phyloP scores from a whole-genome alignment of 2,888 invertebrate species.

The Iphiclides podalirius region DNA sequence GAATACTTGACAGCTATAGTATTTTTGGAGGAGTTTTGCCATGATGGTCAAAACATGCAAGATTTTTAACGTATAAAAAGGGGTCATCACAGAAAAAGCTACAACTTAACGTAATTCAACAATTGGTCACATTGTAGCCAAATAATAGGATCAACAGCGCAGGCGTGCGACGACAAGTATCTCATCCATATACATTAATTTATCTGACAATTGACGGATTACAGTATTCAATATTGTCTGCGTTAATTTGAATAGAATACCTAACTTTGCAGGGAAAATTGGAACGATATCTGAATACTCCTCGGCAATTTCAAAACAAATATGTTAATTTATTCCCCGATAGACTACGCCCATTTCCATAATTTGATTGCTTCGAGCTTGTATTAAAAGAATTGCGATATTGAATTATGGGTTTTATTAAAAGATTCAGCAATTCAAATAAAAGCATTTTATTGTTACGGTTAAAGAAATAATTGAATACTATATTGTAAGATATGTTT shows the following conservation, averaged over 20 bases:
- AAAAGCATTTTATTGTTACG: constrained; percentile 23
- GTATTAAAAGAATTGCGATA: constrained; percentile 63
- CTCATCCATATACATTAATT: constrained; percentile 54
- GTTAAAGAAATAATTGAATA: constrained; percentile 22
- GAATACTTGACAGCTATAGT: too few species aligned
- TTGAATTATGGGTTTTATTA: constrained; percentile 47
- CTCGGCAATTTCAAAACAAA: constrained; percentile 62
- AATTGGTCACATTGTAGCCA: background rate
- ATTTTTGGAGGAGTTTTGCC: too few species aligned
- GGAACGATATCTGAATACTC: constrained; percentile 72
- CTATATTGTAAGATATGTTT: constrained; percentile 1
- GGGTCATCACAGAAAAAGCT: too few species aligned
- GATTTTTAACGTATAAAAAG: too few species aligned
- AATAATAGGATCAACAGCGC: constrained; percentile 7
- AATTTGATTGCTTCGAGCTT: constrained; percentile 65
- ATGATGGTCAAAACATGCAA: too few species aligned
- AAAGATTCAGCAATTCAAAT: constrained; percentile 24
- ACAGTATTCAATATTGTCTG: constrained; percentile 67
- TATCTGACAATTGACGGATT: constrained; percentile 42
- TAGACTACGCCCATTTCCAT: constrained; percentile 62
- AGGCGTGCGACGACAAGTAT: constrained; percentile 26
- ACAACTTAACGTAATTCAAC: background rate
- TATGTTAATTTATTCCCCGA: constrained; percentile 67
- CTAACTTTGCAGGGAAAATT: constrained; percentile 66
- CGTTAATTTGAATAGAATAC: constrained; percentile 64